A percentile compares a stretch with the other conserved stretches of the same genome.
phyloP scores from a whole-genome alignment of 2,113 vertebrate species.

The Clarias batrachus region DNA sequence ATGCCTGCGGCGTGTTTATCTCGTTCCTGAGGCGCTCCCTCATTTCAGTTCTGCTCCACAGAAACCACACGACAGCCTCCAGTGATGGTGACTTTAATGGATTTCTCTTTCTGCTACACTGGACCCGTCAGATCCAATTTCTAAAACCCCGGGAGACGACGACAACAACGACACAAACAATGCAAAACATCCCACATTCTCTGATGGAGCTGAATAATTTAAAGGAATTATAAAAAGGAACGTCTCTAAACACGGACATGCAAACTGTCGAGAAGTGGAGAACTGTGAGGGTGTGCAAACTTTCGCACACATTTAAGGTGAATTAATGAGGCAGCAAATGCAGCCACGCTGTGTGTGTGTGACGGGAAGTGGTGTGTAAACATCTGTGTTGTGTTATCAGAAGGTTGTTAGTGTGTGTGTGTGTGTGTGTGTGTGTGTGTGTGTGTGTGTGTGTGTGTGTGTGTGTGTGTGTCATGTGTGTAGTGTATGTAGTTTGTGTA shows the following conservation, averaged over 20 bases:
- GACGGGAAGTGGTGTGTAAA: not conserved
- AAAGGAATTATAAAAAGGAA: not conserved
- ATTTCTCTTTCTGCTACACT: not conserved
- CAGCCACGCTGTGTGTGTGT: not conserved
- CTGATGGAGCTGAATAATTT: not conserved
- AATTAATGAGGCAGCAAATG: too few relatives aligned
- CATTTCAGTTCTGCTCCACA: not conserved
- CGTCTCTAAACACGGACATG: not conserved
- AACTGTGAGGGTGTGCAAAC: not conserved
- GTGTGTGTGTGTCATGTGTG: not conserved
- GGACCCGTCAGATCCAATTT: not conserved
- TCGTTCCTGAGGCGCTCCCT: not conserved
- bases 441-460: not conserved
- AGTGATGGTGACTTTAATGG: not conserved
- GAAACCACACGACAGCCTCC: not conserved
- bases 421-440: not conserved
- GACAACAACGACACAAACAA: not conserved
- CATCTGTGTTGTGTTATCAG: not conserved
- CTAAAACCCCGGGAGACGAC: not conserved
- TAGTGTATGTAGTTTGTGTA: too few relatives aligned
- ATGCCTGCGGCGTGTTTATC: too few relatives aligned
- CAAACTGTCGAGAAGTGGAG: not conserved
- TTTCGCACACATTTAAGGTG: not conserved
- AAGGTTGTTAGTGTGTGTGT: not conserved
- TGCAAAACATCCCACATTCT: not conserved